A percentile compares a stretch with the other conserved stretches of the same genome.
Conservation (phyloP, 2,888 invertebrate genomes). For the Eumacrocentrus americanus region DNA sequence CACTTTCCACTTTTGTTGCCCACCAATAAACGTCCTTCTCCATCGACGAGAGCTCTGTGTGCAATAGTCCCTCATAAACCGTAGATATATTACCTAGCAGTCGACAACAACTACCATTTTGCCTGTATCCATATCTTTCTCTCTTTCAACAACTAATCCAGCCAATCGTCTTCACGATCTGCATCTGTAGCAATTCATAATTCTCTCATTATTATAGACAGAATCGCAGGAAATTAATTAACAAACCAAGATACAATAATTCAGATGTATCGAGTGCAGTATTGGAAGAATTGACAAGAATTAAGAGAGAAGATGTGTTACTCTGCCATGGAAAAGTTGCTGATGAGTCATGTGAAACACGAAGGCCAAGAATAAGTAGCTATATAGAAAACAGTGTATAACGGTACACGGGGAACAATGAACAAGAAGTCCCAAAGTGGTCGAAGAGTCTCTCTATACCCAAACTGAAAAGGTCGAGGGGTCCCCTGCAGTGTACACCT, state of each 20-base stretch:
- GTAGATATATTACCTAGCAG: neutral
- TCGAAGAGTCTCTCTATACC: neutral
- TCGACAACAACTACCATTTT: no score
- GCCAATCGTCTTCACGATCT: no score
- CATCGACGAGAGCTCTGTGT: neutral
- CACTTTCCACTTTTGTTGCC: constrained; percentile 19
- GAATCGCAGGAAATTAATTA: no score
- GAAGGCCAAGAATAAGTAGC: constrained; percentile 1
- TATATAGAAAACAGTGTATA: neutral
- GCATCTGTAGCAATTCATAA: no score
- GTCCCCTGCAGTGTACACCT: constrained; percentile 4
- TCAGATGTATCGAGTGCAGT: no score
- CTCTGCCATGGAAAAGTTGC: neutral
- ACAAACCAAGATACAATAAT: no score
- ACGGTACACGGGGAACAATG: neutral
- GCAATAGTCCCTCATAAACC: neutral
- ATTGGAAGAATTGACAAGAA: no score
- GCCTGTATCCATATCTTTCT: no score
- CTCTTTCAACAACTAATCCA: no score
- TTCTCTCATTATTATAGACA: no score
- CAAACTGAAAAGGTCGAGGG: neutral
- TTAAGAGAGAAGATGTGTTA: no score
- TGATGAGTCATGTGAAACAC: neutral
- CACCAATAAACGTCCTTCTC: constrained; percentile 8
- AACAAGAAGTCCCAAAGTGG: neutral